Evolutionary conservation across 2,113 vertebrate species (phyloP), one percentile per base, ranked within the genome.

Genomic region (Oreochromis niloticus): DNA sequence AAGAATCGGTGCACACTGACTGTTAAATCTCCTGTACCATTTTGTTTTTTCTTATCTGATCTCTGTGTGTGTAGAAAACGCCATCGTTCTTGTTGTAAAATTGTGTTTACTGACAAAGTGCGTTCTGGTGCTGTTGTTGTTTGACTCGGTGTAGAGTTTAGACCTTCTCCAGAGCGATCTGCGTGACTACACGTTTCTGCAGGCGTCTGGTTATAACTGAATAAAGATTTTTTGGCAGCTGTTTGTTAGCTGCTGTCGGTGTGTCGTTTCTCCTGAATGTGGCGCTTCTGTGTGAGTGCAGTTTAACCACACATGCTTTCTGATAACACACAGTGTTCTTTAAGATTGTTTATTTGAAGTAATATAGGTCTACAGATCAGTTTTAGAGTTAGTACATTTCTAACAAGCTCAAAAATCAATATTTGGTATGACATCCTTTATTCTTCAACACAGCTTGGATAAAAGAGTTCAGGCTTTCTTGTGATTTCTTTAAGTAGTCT

Each of bases 161-260:
- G 85, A 82, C 85, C 88, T 81, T 68, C 92, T 94, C 83, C 92
- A 95, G 91, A 89, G 68, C 17, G 57, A 78, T 85, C 88, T 59
- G 87, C 91, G 81, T 86, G 83, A 88, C 82, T 80, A 56, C 82
- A 87, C 55, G 84, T 87, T 75, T 89, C 94, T 94, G 93, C 91
- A 92, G 83, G 85, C 88, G 43, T 83, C 84, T 83, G 87, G 88
- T 95, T 89, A n/a, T 32, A 91, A 94, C 93, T 89, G 94, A 96
- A 94, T 96, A 96, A 95, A 94, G 83, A 84, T 56, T 90, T 89
- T 95, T 95, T 94, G 95, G 95, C 95, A 96, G 94, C 95, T 95
- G 93, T 96, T 96, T 96, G 92, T 93, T 93, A 96, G 54, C 87
- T 48, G 17, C 24, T 92, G 92, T 94, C 85, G 2, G 9, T 41